Base-by-base conservation (phyloP, 1,140 invertebrate genomes). In the Monochamus saltuarius region DNA sequence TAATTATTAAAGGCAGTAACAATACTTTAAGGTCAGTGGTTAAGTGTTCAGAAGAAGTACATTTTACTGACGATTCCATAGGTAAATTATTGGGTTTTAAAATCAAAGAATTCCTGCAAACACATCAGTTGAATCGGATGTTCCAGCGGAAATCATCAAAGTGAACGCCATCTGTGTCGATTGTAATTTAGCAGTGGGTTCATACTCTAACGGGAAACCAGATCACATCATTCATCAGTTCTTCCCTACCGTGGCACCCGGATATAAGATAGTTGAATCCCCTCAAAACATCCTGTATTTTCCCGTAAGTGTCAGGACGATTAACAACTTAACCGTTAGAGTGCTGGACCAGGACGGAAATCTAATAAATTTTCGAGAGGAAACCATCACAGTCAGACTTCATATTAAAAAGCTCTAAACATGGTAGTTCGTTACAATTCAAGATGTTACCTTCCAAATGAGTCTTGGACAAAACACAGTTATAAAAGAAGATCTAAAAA, bases 261-360 rank as follows among this genome's bases (percentile, higher is more conserved):
- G 46, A 7, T 59, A 59, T 59, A 59, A 59, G 50, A 59, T 59
- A 52, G 38, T 59, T 7, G 56, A 59, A 11, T 37, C 37, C 29
- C 56, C 49, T 49, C 36, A 40, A 10, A 45, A 17, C 10, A 40
- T 52, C 13, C 17, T 59, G 2, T 51, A 50, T 39, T 59, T 37
- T 40, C 56, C 56, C 36, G 56, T 59, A 11, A 59, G 3, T 17
- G 39, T 51, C 22, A 51, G 38, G 51, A 50, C 56, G 7, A 59
- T 59, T n/a, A n/a, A n/a, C 7, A 59, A 59, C 56, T 51, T 43
- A 16, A 59, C 56, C 16, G 39, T 59, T 7, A 51, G 35, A 4
- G 35, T 51, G 14, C 8, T 59, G 1, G 56, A 59, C 50, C 56
- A 50, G 29, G 54, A 43, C 19, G 19, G 46, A 34, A 34, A 56